Conservation (phyloP, 2,888 invertebrate genomes). For the Zaprionus bogoriensis region DNA sequence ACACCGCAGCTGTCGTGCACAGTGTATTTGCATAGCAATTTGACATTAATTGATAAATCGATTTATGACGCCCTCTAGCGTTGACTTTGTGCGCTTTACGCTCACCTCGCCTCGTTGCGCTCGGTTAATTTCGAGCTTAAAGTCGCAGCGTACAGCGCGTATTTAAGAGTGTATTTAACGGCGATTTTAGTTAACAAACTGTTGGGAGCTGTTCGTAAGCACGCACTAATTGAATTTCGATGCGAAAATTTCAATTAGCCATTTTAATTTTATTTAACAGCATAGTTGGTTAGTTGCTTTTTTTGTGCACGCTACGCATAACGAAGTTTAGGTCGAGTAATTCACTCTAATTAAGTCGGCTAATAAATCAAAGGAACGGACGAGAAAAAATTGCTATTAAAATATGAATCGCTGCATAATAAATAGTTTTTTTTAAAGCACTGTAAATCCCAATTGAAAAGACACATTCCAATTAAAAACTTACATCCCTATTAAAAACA, state of each 20-base stretch:
- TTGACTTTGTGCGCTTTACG: slow-evolving; percentile 44
- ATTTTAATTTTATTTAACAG: slow-evolving; percentile 48
- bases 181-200: slow-evolving; percentile 40
- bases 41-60: slow-evolving; percentile 63
- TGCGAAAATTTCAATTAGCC: slow-evolving; percentile 59
- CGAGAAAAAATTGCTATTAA: neutral
- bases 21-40: slow-evolving; percentile 58
- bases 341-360: slow-evolving; percentile 17
- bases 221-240: slow-evolving; percentile 57
- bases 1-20: slow-evolving; percentile 5
- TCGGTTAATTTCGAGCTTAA: slow-evolving; percentile 45
- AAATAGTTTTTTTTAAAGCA: neutral
- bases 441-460: too few species aligned
- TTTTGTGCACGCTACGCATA: too few species aligned
- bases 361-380: slow-evolving; percentile 1
- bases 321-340: slow-evolving; percentile 5
- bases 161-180: too few species aligned
- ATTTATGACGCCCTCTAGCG: slow-evolving; percentile 48
- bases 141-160: too few species aligned
- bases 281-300: neutral
- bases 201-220: slow-evolving; percentile 15
- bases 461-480: too few species aligned
- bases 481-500: too few species aligned
- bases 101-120: slow-evolving; percentile 28
- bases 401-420: neutral